Base-by-base conservation (phyloP, 2,888 invertebrate species). In the Brachycybe producta region DNA sequence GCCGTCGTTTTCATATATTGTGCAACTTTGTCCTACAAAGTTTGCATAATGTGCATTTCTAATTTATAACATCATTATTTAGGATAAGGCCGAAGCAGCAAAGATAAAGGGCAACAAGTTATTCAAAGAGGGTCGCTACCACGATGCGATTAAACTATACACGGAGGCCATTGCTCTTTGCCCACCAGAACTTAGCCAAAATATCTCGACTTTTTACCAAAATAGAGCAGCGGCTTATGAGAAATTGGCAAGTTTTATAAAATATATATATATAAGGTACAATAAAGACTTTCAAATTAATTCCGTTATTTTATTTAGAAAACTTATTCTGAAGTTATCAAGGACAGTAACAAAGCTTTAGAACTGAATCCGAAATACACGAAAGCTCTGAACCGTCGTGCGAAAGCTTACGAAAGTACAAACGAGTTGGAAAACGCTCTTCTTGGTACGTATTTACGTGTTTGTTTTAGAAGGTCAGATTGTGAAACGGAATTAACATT, bases 211-310 rank as follows among this genome's bases (percentile, higher is more conserved):
- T 15, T 91, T 87, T 68, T 91, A 90, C 67, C 95, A 95, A 67
- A 95, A 95, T 65, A 79, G 92, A 60, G 95, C 94, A 11, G 95
- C 94, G 15, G 86, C 91, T 38, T 87, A 88, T 67, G 94, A 94
- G 67, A 85, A 90, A 67, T 71, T 91, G 63, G 78, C 77, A 65
- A 65, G 63, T 27, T 23, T 13, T 8, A 21, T 28, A n/a, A n/a
- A n/a, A n/a, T n/a, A n/a, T n/a, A n/a, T n/a, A n/a, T n/a, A 32
- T 32, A 11, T 32, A 32, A 11, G n/a, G 32, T 32, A 32, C 11
- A 32, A 32, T 32, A 11, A 32, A 32, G 32, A 32, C n/a, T 32
- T 32, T 32, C n/a, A 38, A 13, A 15, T 8, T 13, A 38, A 13
- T 15, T n/a, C 8, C 8, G 24, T 48, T 23, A 30, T 45, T 44